A percentile compares a stretch with the other conserved stretches of the same genome.
Conservation (phyloP, 2,888 invertebrate species). For the Cosmia trapezina region DNA sequence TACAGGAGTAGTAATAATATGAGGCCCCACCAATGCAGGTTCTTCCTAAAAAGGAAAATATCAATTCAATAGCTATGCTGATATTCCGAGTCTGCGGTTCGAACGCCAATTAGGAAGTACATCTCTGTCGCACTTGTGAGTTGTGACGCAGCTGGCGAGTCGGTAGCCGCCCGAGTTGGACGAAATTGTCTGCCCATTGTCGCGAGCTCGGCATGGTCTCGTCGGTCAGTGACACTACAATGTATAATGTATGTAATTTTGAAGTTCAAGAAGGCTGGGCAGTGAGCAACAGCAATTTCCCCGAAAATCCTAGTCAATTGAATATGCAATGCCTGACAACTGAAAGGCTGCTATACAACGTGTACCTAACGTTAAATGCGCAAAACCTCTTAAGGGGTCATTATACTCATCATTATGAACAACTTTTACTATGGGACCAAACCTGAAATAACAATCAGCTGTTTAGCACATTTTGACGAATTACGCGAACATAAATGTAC, state of each 20-base stretch:
- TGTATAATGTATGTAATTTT: not conserved
- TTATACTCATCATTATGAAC: no score
- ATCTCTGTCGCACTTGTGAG: slow-evolving; percentile 28
- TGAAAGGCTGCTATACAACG: slow-evolving; percentile 14
- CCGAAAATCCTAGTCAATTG: not conserved
- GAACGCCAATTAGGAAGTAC: slow-evolving; percentile 11
- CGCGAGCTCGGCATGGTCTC: not conserved
- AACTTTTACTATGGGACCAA: no score
- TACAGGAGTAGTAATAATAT: no score
- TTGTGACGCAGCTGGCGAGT: slow-evolving; percentile 12
- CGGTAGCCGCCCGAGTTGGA: slow-evolving; percentile 3
- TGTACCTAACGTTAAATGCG: no score
- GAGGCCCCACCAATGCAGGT: not conserved
- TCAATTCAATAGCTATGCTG: not conserved
- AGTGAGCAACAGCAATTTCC: not conserved
- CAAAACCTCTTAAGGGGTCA: no score
- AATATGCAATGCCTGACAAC: not conserved
- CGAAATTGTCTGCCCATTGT: slow-evolving; percentile 1
- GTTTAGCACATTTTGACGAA: no score
- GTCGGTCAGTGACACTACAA: slow-evolving; percentile 29
- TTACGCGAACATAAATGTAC: no score
- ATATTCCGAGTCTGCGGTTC: slow-evolving; percentile 5
- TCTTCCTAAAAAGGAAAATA: not conserved
- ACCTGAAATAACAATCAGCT: no score
- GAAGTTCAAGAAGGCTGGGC: slow-evolving; percentile 2